These are phyloP conservation scores for Iphiclides podalirius DNA, from an alignment of 2,888 invertebrate species.

Conservation along the genomic window DNA sequence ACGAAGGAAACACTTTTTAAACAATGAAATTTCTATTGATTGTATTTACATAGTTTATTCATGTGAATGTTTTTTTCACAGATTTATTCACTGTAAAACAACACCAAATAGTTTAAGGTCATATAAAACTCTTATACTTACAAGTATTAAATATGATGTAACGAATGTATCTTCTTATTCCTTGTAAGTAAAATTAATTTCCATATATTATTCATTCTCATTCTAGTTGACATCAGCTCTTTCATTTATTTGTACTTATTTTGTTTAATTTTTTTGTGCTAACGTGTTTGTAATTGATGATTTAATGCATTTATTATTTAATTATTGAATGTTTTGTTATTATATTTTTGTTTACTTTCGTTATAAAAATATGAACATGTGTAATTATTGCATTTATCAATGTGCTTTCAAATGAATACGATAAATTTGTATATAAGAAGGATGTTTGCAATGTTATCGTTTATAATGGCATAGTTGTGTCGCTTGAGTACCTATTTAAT, in stretches of 20 bases:
- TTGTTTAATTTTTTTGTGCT: conserved; percentile 1
- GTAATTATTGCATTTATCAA: conserved; percentile 33
- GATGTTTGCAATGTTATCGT: conserved; percentile 66
- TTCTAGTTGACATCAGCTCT: neutral
- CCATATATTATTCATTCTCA: neutral
- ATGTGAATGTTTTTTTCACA: conserved; percentile 45
- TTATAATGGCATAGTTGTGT: conserved; percentile 59
- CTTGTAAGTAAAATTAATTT: neutral
- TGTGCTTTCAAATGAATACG: conserved; percentile 41
- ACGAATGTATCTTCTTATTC: neutral
- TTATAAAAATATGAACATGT: conserved; percentile 19
- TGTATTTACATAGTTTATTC: conserved; percentile 48
- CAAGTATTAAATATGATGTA: conserved; percentile 20
- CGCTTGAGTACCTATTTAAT: conserved; percentile 65
- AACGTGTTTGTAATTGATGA: neutral
- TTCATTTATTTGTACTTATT: conserved; percentile 9
- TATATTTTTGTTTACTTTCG: conserved; percentile 24
- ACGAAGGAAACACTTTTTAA: conserved; percentile 52
- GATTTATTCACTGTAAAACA: conserved; percentile 64
- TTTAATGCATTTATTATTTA: conserved; percentile 15
- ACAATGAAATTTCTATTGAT: conserved; percentile 43
- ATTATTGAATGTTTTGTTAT: conserved; percentile 22
- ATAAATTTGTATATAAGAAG: conserved; percentile 40
- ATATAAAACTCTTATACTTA: conserved; percentile 38
- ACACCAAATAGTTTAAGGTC: conserved; percentile 72